Evolutionary conservation across 2,888 invertebrate species (phyloP).

Genomic region (Pinctada fucata): DNA sequence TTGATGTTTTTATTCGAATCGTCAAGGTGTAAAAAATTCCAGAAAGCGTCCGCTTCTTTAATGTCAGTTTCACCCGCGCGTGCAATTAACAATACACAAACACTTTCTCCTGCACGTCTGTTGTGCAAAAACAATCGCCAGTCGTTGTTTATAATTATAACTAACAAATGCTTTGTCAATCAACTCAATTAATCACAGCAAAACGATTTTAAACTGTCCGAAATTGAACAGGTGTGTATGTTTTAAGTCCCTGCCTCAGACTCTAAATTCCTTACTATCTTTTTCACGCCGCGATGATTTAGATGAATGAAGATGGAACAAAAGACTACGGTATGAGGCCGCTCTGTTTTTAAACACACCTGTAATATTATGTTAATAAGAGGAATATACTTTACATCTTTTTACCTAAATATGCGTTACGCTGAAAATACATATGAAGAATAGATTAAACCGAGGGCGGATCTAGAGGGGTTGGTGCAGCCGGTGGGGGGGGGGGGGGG

Average conservation of each 20-base stretch:
- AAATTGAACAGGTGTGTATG: background rate
- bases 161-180: background rate
- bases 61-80: background rate
- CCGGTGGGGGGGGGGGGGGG: too few species aligned
- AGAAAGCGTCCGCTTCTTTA: too few species aligned
- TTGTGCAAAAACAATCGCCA: background rate
- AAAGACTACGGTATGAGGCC: background rate
- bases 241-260: background rate
- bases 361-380: background rate
- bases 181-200: background rate
- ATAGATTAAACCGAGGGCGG: too few species aligned
- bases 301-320: slow-evolving; percentile 2
- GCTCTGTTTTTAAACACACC: slow-evolving; percentile 7
- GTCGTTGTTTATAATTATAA: background rate
- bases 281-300: background rate
- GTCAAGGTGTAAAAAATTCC: background rate
- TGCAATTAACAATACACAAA: too few species aligned
- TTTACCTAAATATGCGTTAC: background rate
- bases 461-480: too few species aligned
- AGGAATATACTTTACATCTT: background rate
- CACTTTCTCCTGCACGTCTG: too few species aligned
- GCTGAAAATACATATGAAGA: too few species aligned
- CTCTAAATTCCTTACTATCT: background rate
- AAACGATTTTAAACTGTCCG: background rate
- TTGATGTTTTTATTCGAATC: too few species aligned